A percentile compares a stretch with the other conserved stretches of the same genome.
These are phyloP conservation scores for Seira musarum DNA, from an alignment of 2,888 invertebrate genomes.

Conservation along the genomic window DNA sequence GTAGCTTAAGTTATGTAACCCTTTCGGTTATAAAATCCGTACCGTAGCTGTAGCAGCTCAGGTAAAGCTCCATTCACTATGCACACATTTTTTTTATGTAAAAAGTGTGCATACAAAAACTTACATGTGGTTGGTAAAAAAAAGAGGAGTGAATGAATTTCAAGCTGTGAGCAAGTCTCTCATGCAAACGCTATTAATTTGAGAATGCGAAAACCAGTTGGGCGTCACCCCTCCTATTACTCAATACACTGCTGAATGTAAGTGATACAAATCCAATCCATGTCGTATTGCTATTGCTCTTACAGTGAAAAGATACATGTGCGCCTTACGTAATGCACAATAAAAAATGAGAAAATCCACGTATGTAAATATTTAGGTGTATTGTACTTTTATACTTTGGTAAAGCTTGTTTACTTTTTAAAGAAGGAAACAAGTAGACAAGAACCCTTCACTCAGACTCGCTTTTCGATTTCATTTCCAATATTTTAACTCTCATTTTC, in stretches of 20 bases:
- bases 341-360: no score
- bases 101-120: neutral
- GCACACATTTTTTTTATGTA: conserved; percentile 17
- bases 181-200: conserved; percentile 58
- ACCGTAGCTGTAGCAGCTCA: no score
- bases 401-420: conserved; percentile 9
- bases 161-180: conserved; percentile 59
- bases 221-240: conserved; percentile 54
- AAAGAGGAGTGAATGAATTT: conserved; percentile 50
- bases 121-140: conserved; percentile 16
- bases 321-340: no score
- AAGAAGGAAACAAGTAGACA: neutral
- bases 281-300: no score
- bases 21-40: neutral
- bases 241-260: conserved; percentile 2
- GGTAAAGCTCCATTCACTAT: neutral
- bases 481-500: conserved; percentile 16
- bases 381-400: no score
- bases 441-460: neutral
- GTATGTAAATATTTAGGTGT: no score
- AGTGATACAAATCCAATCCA: conserved; percentile 7
- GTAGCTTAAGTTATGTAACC: neutral
- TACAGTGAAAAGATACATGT: no score
- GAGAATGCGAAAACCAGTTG: conserved; percentile 62
- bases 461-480: conserved; percentile 15